A percentile compares a stretch with the other conserved stretches of the same genome.
phyloP scores from a whole-genome alignment of 2,113 vertebrate genomes.

The Regulus satrapa region DNA sequence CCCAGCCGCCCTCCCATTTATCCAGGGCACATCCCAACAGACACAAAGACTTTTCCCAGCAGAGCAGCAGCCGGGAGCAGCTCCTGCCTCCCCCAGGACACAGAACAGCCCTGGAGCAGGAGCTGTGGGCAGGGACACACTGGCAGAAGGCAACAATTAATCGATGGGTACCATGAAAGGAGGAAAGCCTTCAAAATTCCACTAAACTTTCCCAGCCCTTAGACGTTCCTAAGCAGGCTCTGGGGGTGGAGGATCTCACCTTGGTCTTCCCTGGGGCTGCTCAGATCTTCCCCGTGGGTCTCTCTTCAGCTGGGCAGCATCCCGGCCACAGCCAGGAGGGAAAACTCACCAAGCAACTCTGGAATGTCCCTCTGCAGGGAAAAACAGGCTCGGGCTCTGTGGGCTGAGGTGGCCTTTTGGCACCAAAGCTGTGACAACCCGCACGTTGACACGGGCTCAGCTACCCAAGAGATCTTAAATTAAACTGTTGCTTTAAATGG shows the following conservation, averaged over 20 bases:
- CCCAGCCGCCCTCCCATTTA: accelerated
- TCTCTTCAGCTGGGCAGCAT: neutral
- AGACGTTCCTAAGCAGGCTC: neutral
- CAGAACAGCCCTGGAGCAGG: neutral
- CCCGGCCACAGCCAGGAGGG: accelerated
- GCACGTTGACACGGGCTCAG: neutral
- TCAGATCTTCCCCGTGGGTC: neutral
- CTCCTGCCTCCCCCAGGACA: neutral
- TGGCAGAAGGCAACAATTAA: neutral
- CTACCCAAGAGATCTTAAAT: neutral
- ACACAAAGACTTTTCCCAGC: neutral
- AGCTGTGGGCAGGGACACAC: neutral
- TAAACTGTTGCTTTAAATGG: slow-evolving; percentile 55
- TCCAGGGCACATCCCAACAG: accelerated
- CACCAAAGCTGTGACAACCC: neutral
- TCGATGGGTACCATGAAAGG: accelerated
- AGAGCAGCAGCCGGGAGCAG: neutral
- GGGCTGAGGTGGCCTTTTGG: neutral
- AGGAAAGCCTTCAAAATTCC: neutral
- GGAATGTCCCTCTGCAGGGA: neutral
- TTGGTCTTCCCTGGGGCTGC: neutral
- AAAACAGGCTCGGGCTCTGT: neutral
- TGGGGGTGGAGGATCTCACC: neutral
- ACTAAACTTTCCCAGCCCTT: accelerated
- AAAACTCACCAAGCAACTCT: accelerated